Evolutionary conservation across 2,113 vertebrate species (phyloP), one percentile per base, ranked within the genome.

Genomic region (Ascaphus truei): DNA sequence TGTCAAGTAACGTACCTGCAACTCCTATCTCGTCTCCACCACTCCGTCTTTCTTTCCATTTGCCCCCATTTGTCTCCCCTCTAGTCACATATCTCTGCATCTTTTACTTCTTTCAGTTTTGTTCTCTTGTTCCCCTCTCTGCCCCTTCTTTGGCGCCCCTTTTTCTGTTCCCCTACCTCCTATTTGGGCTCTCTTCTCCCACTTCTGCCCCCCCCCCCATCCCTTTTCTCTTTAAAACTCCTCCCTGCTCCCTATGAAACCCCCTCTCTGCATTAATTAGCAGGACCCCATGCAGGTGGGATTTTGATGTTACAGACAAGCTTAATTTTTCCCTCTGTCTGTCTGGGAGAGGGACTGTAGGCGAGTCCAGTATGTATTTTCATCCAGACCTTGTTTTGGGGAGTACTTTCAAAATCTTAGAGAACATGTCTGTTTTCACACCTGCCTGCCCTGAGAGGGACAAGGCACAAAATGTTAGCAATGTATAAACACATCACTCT

Each of bases 261-360:
- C 55, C 64, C 29, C 53, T 50, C 29, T 33, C 30, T 20, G 15
- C n/a, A n/a, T n/a, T n/a, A n/a, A n/a, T n/a, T n/a, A 68, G 56
- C 43, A 69, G 55, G 30, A 36, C 33, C 56, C 33, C 76, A 43
- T 64, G 73, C 37, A 64, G 58, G 57, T 61, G 18, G 36, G 71
- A 10, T 37, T 51, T 69, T 37, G n/a, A 26, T 36, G 39, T 51
- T 57, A 6, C 56, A 20, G 16, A 69, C 33, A 58, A 69, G n/a
- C 45, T 41, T 47, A 34, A 59, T 51, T 23, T n/a, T 3, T 58
- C 20, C 60, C 60, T 33, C 12, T 37, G 48, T 34, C 4, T 22
- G 43, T 5, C 26, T 18, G 27, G 12, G 8, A n/a, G n/a, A n/a
- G n/a, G 15, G 13, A 10, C 8, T 12, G 5, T 51, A 45, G 36